A percentile compares a stretch with the other conserved stretches of the same genome.
Evolutionary conservation across 2,888 invertebrate genomes (phyloP).

Genomic region (Troides aeacus): DNA sequence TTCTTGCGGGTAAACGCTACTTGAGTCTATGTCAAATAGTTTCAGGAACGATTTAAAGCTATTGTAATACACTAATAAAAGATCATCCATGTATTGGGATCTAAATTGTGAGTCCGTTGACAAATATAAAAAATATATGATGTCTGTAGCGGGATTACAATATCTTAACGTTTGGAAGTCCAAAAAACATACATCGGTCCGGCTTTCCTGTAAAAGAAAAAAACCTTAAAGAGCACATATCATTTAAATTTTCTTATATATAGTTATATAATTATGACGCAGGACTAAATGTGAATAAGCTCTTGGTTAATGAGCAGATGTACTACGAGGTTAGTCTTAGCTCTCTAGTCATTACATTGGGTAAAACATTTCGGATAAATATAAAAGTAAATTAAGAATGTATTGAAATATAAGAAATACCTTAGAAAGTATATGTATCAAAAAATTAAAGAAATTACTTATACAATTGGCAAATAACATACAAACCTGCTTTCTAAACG

Average conservation of each 20-base stretch:
- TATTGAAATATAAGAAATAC: no score
- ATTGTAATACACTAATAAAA: conserved; percentile 54
- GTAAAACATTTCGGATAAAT: no score
- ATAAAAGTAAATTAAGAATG: no score
- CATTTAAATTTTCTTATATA: not conserved
- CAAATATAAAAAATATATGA: conserved; percentile 59
- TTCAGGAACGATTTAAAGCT: conserved; percentile 50
- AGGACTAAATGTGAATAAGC: no score
- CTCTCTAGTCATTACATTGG: no score
- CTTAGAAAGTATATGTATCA: no score
- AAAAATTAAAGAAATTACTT: not conserved
- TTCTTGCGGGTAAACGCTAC: conserved; percentile 48
- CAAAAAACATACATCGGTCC: conserved; percentile 56
- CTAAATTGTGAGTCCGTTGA: conserved; percentile 62
- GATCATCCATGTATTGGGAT: conserved; percentile 47
- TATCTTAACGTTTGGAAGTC: conserved; percentile 69
- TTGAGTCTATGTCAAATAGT: conserved; percentile 48
- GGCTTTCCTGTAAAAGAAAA: conserved; percentile 47
- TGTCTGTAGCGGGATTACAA: conserved; percentile 60
- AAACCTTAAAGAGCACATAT: not conserved
- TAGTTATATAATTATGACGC: not conserved
- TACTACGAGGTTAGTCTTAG: no score
- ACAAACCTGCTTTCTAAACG: conserved; percentile 53
- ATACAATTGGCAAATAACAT: not conserved
- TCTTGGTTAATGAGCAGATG: no score